Evolutionary conservation across 2,797 vertebrate genomes (phyloP).

Genomic region (Cyclura pinguis): DNA sequence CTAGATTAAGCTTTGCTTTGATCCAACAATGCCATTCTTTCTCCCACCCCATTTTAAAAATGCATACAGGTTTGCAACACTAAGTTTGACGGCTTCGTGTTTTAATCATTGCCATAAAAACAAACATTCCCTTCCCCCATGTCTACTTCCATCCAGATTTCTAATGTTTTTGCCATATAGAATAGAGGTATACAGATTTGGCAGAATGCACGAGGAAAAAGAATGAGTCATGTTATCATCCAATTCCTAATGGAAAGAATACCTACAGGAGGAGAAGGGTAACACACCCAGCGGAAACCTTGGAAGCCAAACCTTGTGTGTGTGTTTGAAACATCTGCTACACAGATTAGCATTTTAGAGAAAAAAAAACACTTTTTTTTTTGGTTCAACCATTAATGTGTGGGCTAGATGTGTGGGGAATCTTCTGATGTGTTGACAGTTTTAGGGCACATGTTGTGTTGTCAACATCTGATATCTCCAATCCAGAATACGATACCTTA

Average conservation of each 20-base stretch:
- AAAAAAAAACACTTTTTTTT: not conserved
- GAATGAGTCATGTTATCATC: not conserved
- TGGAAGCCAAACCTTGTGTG: conserved; percentile 34
- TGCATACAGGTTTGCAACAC: not conserved
- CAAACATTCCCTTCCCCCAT: not conserved
- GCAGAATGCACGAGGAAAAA: conserved; percentile 19
- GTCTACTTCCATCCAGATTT: not conserved
- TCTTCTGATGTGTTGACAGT: conserved; percentile 8
- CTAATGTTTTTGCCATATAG: conserved; percentile 45
- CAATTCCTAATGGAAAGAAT: conserved; percentile 41
- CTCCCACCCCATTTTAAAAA: not conserved
- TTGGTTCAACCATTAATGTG: conserved; percentile 22
- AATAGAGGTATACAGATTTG: conserved; percentile 38
- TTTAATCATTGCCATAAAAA: conserved; percentile 31
- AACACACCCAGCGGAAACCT: conserved; percentile 29
- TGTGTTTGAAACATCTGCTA: conserved; percentile 6
- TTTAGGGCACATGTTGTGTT: not conserved
- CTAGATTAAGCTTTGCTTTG: not conserved
- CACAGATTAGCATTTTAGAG: conserved; percentile 11
- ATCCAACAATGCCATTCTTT: not conserved
- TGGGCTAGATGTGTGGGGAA: not conserved
- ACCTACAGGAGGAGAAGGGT: conserved; percentile 22
- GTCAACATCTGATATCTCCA: conserved; percentile 21
- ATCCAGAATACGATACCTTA: not conserved
- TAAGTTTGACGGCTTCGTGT: not conserved